Evolutionary conservation across 2,888 invertebrate genomes (phyloP), one percentile per base, ranked within the genome.

Genomic region (Blastobasis adustella): DNA sequence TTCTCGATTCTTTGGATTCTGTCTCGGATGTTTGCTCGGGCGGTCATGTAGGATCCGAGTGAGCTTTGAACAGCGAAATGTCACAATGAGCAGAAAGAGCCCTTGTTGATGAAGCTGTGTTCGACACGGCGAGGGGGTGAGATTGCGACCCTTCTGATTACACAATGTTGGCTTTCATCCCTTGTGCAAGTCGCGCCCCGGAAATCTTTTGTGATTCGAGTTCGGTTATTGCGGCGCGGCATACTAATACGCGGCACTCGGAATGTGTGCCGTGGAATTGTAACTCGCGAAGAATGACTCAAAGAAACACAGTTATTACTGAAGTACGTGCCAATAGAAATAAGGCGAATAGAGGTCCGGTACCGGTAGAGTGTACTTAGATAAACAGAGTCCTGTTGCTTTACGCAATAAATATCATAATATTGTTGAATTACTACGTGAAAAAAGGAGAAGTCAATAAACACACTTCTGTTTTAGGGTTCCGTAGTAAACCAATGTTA

Each of bases 91-190:
- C 76, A 76, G 75, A 80, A 79, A 77, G 78, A 80, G 79, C 76
- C 77, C 76, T 79, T 80, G 82, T 82, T 87, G 86, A 86, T 86
- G 84, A 87, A 83, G 83, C 83, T 76, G 77, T 83, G 83, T 86
- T 85, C 83, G 79, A 79, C 78, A 78, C 71, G 72, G 73, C 58
- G 79, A 74, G 70, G 80, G 79, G 81, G 81, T 75, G 75, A 83
- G 84, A 86, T 86, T 86, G 84, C 82, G 86, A 84, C 87, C 87
- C 85, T 87, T 82, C 82, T 88, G 87, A 88, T 88, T 88, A 88
- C 87, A 86, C 84, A 85, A 84, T 84, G 86, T 85, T 79, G 84
- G 79, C 84, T 85, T 85, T 86, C 85, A 84, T 86, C 82, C 84
- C 83, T 82, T 82, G 85, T 84, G 83, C 82, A 79, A 85, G 85